Evolutionary conservation across 2,888 invertebrate genomes (phyloP), one percentile per base, ranked within the genome.

Genomic region (Ennomos fuscantarius): DNA sequence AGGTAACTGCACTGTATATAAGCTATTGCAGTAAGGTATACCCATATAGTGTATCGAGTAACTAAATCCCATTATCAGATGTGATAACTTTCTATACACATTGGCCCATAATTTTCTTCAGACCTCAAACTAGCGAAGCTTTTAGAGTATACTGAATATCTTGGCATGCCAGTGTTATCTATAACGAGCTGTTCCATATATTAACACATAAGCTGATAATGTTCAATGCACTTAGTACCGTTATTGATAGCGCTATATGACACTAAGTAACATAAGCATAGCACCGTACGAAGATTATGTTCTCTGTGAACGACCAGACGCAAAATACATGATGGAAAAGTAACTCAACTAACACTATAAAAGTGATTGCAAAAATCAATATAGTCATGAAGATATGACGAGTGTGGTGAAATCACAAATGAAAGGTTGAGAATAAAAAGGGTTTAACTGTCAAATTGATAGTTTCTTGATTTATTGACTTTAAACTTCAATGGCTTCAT

Each of bases 161-260:
- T 63, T 68, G 69, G 72, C 72, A 66, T 72, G 67, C 72, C 66
- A 68, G 66, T 72, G 75, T 81, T 79, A 82, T 78, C 77, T 78
- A 60, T 70, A 76, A 80, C 74, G 73, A 74, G 74, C 74, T 77
- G 70, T 73, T 78, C 78, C 77, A 78, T 81, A 81, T 79, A 83
- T 83, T 79, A 82, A 72, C 76, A 73, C 73, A 72, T 74, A 78
- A 82, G 79, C 80, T 77, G 74, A 73, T 82, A 81, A 81, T 78
- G 80, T 82, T 74, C 74, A 62, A 69, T 72, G 73, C 81, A 80
- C 84, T 84, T 81, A 82, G 45, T 49, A 60, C 53, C 50, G 58
- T 59, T 65, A 60, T 60, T 60, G 58, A 65, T 65, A 65, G 48
- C 45, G 53, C 24, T 33, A 42, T 60, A 47, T 50, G 53, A 54